Evolutionary conservation across 2,888 invertebrate species (phyloP), one percentile per base, ranked within the genome.

Genomic region (Trissoscelio sp.): DNA sequence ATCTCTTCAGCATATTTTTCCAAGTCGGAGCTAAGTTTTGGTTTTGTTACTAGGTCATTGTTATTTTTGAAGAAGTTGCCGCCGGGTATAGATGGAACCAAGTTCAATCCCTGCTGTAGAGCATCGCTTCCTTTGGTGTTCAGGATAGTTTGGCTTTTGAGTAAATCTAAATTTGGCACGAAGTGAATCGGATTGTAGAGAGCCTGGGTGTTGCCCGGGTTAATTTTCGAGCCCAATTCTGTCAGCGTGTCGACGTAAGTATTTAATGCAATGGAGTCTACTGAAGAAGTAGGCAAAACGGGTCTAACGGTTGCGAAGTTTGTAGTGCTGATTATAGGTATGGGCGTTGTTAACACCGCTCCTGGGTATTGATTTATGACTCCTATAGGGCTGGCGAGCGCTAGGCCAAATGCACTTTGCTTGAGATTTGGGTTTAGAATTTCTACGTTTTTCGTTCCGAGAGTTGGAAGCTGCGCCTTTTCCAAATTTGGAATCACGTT

Each of bases 1-100:
- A 91, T 91, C 53, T 91, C 91, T 60, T 91, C 90, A 0, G 91
- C 91, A 72, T 91, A 91, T 4, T 88, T 89, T 22, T 89, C 89
- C 7, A 91, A 77, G 28, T 91, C 91, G 0, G 87, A 86, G 16
- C 83, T 85, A 6, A 90, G 67, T 24, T 90, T 89, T 1, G 90
- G 90, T 18, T 91, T 91, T 0, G 83, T 83, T 0, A 85, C 20
- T 1, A 90, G 78, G 12, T 91, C 89, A 14, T 67, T 82, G 48
- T 88, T 84, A 22, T 89, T 88, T 24, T 88, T 90, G 51, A 86
- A 91, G 48, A 90, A 90, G 42, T 90, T 90, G 1, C 91, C 91
- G 1, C 90, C 90, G 0, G 90, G 89, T 2, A 91, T 62, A 2
- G 88, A 39, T 0, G 91, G 88, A 2, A 91, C 90, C 0, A 91